Percentiles rank a stretch among this genome's conserved stretches.
These are phyloP conservation scores for Origma solitaria DNA, from an alignment of 2,113 vertebrate genomes.

Conservation along the genomic window DNA sequence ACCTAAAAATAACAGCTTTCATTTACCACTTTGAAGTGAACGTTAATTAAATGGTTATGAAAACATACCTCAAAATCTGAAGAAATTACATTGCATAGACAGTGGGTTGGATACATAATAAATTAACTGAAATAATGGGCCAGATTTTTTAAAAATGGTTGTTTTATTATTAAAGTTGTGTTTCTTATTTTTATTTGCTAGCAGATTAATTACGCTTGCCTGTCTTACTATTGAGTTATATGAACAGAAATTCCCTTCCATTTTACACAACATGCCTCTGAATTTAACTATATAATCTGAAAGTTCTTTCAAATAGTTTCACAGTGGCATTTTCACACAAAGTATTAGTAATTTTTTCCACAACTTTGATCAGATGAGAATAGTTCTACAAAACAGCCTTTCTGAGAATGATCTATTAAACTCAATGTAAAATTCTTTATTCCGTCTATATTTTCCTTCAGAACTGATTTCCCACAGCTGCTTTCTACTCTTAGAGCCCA, in stretches of 20 bases:
- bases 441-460: background rate
- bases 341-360: background rate
- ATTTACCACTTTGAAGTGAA: background rate
- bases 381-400: background rate
- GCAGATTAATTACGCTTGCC: background rate
- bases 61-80: background rate
- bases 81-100: background rate
- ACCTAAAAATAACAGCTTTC: conserved; percentile 74
- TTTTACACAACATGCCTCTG: background rate
- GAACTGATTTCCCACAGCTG: background rate
- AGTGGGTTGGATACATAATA: background rate
- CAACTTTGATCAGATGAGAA: background rate
- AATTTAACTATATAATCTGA: background rate
- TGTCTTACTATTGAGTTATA: background rate
- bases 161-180: background rate
- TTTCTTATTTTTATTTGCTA: background rate
- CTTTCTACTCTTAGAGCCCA: background rate
- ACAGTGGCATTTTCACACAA: background rate
- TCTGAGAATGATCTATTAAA: background rate
- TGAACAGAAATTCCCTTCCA: background rate
- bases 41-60: background rate
- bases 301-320: background rate
- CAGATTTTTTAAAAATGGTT: background rate
- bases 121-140: background rate
- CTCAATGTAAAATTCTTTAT: background rate